phyloP scores from a whole-genome alignment of 2,113 vertebrate species.

The Leiothrix lutea region DNA sequence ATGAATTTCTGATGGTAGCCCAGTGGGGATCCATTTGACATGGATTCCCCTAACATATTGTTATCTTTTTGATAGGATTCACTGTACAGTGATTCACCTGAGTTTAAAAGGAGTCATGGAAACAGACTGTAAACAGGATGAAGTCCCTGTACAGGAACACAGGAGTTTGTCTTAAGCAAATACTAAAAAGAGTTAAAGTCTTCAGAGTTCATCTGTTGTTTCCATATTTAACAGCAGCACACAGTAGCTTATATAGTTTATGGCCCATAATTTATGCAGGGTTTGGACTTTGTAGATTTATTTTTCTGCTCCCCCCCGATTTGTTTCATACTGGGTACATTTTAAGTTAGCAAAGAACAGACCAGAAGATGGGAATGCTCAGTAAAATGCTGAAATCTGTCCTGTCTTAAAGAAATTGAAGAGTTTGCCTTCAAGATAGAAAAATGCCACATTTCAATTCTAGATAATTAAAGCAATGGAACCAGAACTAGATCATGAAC shows the following conservation, averaged over 20 bases:
- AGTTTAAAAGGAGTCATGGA: background rate
- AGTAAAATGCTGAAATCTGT: background rate
- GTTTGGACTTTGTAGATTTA: background rate
- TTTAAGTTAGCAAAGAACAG: background rate
- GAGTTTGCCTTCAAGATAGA: background rate
- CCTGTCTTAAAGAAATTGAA: background rate
- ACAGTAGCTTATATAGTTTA: background rate
- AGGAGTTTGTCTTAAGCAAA: background rate
- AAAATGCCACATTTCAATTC: background rate
- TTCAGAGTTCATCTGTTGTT: background rate
- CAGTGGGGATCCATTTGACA: background rate
- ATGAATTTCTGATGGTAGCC: background rate
- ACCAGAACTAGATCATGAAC: background rate
- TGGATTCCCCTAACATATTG: background rate
- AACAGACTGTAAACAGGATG: background rate
- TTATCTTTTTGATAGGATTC: background rate
- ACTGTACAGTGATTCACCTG: background rate
- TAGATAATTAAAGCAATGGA: background rate
- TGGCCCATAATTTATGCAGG: background rate
- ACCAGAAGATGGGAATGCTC: background rate
- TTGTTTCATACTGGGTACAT: background rate
- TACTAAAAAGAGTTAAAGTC: background rate
- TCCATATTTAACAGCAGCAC: background rate
- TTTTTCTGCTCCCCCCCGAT: accelerated
- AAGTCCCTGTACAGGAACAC: background rate